Base-by-base conservation (phyloP, 2,113 vertebrate species). In the Zapus hudsonius region DNA sequence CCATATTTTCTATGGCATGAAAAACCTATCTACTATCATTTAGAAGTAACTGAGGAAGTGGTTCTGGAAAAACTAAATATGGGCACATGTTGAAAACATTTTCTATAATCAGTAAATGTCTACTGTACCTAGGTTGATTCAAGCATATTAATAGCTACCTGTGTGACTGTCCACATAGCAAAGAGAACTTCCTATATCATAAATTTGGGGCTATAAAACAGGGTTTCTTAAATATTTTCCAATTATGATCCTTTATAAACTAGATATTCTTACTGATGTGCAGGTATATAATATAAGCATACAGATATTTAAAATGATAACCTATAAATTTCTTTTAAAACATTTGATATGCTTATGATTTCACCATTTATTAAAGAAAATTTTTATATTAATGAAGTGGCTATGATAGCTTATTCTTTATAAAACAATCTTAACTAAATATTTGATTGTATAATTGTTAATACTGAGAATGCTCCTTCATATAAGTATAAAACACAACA, bases 41-140 rank as follows among this genome's bases (percentile, higher is more conserved):
- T 93, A 64, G 29, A 92, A 79, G 78, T 72, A 93, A 64, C 38
- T 11, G 52, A 94, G 38, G 31, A 93, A 88, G 80, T 36, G 27
- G 25, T 38, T 72, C 75, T 55, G 79, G 47, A 86, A 27, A 76
- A 16, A 93, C 75, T 33, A 89, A 93, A 90, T 76, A 13, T 2
- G 83, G 27, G 1, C 44, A 69, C 7, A 1, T 83, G 86, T 72
- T 93, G 9, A 85, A 38, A 82, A 29, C 12, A 10, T 42, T 88
- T 69, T 92, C 44, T 80, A 55, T 47, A 88, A 93, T 59, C 4
- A 94, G 25, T 17, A 86, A 81, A 57, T 57, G 36, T 61, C 31
- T 40, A 38, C 20, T 70, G n/a, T 29, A 66, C 4, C 84, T 87
- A 66, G 57, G 47, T 47, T 47, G 47, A 47, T 12, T 52, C 52